Evolutionary conservation across 2,888 invertebrate genomes (phyloP).

Genomic region (Drosophila rellima): DNA sequence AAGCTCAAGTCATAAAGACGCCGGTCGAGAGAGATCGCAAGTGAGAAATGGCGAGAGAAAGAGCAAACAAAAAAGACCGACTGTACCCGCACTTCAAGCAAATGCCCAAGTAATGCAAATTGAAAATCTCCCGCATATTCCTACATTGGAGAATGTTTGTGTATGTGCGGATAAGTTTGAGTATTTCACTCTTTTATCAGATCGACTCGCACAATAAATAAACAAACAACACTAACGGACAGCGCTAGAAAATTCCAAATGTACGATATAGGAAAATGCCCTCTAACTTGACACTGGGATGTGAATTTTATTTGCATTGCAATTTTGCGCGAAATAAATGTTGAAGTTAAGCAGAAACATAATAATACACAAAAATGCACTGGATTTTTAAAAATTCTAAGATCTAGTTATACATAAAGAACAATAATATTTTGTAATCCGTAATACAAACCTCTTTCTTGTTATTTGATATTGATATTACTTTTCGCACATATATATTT

Average conservation of each 20-base stretch:
- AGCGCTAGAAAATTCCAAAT: constrained; percentile 19
- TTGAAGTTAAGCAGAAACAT: too few species aligned
- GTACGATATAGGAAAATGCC: not conserved
- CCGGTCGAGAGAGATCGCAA: not conserved
- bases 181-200: constrained; percentile 38
- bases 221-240: constrained; percentile 30
- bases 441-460: too few species aligned
- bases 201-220: constrained; percentile 41
- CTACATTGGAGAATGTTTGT: constrained; percentile 1
- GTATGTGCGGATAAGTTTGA: constrained; percentile 14
- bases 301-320: not conserved
- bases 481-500: too few species aligned
- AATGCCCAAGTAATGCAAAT: constrained; percentile 9
- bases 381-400: too few species aligned
- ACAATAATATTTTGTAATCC: too few species aligned
- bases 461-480: too few species aligned
- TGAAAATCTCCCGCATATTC: constrained; percentile 11
- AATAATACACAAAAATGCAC: too few species aligned
- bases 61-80: not conserved
- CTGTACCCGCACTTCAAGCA: not conserved
- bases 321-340: too few species aligned
- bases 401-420: too few species aligned
- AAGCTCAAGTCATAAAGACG: constrained; percentile 23
- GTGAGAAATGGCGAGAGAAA: not conserved
- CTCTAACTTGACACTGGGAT: too few species aligned